phyloP scores from a whole-genome alignment of 2,888 invertebrate genomes.

The Zygogramma bicolorata region DNA sequence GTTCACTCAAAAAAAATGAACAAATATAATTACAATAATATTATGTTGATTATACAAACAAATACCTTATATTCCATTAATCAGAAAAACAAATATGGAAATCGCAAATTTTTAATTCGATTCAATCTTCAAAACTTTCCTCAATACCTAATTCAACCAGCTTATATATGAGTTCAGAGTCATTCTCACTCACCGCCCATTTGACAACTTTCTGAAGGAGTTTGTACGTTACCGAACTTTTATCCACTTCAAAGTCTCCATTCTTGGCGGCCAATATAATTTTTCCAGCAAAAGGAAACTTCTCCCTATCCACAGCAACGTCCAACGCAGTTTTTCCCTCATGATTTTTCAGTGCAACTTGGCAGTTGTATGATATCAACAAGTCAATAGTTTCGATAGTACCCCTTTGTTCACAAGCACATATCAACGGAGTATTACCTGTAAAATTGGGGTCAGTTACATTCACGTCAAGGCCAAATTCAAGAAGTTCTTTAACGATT shows the following conservation, averaged over 20 bases:
- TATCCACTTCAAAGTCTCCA: not conserved
- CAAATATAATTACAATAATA: no score
- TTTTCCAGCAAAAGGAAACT: not conserved
- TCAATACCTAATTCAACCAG: not conserved
- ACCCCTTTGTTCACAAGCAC: conserved; percentile 18
- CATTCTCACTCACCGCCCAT: not conserved
- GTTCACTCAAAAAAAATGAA: no score
- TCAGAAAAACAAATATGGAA: no score
- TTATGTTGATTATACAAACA: no score
- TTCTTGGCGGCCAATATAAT: not conserved
- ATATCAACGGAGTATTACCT: conserved; percentile 17
- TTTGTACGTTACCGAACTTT: not conserved
- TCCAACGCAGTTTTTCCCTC: conserved; percentile 19
- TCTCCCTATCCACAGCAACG: not conserved
- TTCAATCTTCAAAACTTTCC: no score
- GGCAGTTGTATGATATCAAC: conserved; percentile 11
- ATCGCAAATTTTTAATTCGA: no score
- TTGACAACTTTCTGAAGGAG: not conserved
- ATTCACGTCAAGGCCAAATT: conserved; percentile 21
- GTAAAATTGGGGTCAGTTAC: not conserved
- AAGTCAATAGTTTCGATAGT: not conserved
- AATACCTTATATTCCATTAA: no score
- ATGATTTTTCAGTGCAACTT: not conserved
- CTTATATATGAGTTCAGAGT: not conserved
- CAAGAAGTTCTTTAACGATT: conserved; percentile 12